These are phyloP conservation scores for Zaprionus ornatus DNA, from an alignment of 1,140 invertebrate genomes.

Conservation along the genomic window DNA sequence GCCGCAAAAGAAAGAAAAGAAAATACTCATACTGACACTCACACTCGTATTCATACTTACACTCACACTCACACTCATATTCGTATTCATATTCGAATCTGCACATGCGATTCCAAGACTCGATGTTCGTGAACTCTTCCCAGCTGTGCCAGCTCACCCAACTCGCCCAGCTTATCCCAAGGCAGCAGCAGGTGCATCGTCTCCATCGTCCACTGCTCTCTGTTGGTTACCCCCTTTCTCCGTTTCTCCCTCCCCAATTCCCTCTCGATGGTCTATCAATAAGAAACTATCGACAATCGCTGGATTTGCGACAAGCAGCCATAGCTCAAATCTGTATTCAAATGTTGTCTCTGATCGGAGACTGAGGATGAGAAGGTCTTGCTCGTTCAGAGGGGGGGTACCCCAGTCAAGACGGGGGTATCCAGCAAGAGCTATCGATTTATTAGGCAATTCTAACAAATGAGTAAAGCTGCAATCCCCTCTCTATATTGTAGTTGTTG, in stretches of 20 bases:
- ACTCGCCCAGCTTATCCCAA: not conserved
- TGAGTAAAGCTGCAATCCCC: not conserved
- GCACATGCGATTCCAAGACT: constrained; percentile 3
- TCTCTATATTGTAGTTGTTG: not conserved
- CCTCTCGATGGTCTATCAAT: not conserved
- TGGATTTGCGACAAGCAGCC: constrained; percentile 35
- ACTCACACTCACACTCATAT: not conserved
- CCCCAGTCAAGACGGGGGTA: not conserved
- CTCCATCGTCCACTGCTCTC: constrained; percentile 8
- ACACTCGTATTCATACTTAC: not conserved
- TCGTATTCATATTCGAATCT: not conserved
- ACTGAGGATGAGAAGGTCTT: not conserved
- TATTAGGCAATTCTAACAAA: not conserved
- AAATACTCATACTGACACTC: not conserved
- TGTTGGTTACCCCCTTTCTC: not conserved
- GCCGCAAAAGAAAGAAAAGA: not conserved
- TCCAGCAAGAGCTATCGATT: not conserved
- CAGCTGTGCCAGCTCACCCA: constrained; percentile 6
- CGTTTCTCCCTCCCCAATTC: not conserved
- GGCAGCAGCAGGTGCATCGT: constrained; percentile 26
- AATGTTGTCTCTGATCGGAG: not conserved
- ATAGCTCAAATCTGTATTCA: constrained; percentile 40
- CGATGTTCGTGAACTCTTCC: constrained; percentile 14
- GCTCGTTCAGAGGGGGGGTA: not conserved
- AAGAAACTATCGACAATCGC: constrained; percentile 35